Evolutionary conservation across 2,113 vertebrate species (phyloP).

Genomic region (Otolemur garnettii): DNA sequence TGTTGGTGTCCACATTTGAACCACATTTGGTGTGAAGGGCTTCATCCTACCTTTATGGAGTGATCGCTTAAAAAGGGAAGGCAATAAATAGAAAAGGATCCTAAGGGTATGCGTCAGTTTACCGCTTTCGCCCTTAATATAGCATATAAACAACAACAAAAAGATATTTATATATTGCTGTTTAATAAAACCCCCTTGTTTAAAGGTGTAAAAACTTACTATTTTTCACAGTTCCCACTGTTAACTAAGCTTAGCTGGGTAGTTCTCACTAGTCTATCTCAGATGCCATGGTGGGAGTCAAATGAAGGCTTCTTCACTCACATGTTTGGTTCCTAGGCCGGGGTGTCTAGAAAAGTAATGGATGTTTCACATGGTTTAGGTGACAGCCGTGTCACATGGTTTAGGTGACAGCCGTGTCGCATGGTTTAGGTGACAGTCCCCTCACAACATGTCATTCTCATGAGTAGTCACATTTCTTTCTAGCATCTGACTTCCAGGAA

Average conservation of each 20-base stretch:
- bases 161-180: neutral
- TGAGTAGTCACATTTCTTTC: neutral
- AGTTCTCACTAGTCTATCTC: neutral
- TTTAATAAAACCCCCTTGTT: neutral
- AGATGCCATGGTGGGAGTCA: neutral
- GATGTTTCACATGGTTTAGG: neutral
- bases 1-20: neutral
- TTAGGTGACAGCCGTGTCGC: neutral
- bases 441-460: neutral
- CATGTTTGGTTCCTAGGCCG: neutral
- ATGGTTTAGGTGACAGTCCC: neutral
- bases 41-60: neutral
- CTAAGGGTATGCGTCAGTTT: neutral
- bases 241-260: neutral
- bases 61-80: neutral
- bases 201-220: neutral
- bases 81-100: neutral
- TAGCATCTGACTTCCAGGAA: neutral
- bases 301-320: neutral
- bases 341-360: neutral
- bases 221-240: neutral
- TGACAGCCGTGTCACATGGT: neutral
- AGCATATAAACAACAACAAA: neutral
- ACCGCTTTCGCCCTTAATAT: neutral
- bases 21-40: neutral